Percentiles rank a stretch among this genome's conserved stretches.
These are phyloP conservation scores for Oncopeltus fasciatus DNA, from an alignment of 1,140 invertebrate genomes.

Conservation along the genomic window DNA sequence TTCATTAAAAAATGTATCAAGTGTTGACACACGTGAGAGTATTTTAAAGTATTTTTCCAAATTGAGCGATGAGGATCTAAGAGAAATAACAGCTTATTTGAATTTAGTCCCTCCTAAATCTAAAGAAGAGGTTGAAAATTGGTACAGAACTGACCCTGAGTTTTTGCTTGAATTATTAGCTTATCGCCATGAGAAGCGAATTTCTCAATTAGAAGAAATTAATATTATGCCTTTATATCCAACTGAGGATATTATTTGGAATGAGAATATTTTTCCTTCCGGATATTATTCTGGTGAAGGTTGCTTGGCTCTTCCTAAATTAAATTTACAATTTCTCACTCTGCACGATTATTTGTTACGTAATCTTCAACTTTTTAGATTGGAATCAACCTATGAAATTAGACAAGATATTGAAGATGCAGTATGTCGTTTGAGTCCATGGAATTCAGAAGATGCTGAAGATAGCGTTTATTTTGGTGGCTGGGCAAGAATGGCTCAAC, in stretches of 20 bases:
- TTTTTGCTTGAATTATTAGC: conserved; percentile 79
- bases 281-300: conserved; percentile 94
- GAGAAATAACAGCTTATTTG: conserved; percentile 69
- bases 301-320: conserved; percentile 87
- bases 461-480: conserved; percentile 77
- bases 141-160: conserved; percentile 59
- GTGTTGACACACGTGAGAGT: conserved; percentile 74
- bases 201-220: conserved; percentile 83
- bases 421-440: conserved; percentile 46
- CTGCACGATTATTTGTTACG: conserved; percentile 94
- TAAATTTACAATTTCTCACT: conserved; percentile 97
- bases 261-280: conserved; percentile 95
- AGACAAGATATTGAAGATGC: conserved; percentile 96
- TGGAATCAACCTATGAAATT: conserved; percentile 97
- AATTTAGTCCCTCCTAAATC: conserved; percentile 69
- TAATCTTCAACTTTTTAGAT: conserved; percentile 93
- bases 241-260: conserved; percentile 96
- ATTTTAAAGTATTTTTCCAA: conserved; percentile 72
- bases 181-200: conserved; percentile 63
- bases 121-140: conserved; percentile 45
- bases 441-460: conserved; percentile 33
- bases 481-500: conserved; percentile 97
- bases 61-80: conserved; percentile 49
- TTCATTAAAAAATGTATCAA: conserved; percentile 83
- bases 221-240: conserved; percentile 98